These are phyloP conservation scores for Apostichopus parvimensis DNA, from an alignment of 35 echinoderm and acorn worm species.

Conservation along the genomic window DNA sequence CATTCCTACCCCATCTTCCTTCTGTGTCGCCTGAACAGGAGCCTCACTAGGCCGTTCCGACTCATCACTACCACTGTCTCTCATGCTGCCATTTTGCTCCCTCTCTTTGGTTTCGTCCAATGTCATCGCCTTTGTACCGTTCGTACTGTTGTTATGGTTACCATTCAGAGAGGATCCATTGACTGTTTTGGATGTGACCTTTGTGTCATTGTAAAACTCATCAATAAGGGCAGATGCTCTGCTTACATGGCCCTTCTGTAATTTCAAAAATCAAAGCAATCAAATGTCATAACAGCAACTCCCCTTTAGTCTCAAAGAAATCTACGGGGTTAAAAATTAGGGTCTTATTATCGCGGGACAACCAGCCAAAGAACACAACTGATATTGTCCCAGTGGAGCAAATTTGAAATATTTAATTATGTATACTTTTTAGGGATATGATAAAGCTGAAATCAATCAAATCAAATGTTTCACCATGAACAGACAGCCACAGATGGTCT, in stretches of 20 bases:
- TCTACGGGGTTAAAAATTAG: no score
- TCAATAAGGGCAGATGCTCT: constrained; percentile 62
- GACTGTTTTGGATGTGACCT: not conserved
- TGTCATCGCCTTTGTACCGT: not conserved
- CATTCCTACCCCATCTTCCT: not conserved
- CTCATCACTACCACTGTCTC: not conserved
- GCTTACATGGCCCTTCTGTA: constrained; percentile 83
- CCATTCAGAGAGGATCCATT: constrained; percentile 63
- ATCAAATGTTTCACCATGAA: no score
- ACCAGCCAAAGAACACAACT: no score
- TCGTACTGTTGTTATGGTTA: constrained; percentile 29
- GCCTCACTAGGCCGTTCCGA: not conserved
- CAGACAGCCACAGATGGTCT: no score
- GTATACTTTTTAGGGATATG: not conserved
- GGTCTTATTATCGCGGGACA: no score
- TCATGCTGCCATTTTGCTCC: constrained; percentile 24
- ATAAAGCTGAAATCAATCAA: no score
- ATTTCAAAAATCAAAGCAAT: not conserved
- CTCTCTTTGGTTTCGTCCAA: not conserved
- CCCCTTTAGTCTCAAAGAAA: no score
- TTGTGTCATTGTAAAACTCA: constrained; percentile 52
- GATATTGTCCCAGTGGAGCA: not conserved
- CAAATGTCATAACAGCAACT: not conserved
- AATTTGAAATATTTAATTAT: not conserved
- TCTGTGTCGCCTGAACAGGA: constrained; percentile 13